These are phyloP conservation scores for Chaetoderma sp. DNA, from an alignment of 2,888 invertebrate genomes.

Conservation along the genomic window DNA sequence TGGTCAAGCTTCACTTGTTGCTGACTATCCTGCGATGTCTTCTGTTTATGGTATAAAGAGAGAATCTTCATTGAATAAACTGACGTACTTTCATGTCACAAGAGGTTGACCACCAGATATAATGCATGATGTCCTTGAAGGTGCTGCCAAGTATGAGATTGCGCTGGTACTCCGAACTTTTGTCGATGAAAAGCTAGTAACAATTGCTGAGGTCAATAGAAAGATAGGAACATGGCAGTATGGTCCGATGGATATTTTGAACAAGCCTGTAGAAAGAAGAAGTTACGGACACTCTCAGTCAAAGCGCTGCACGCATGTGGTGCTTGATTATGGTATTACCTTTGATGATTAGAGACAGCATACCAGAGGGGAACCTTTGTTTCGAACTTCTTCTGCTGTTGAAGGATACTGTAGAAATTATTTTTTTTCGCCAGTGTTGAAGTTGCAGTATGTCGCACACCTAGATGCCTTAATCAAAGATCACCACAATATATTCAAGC, in stretches of 20 bases:
- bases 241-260: slow-evolving; percentile 12
- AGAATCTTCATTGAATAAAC: slow-evolving; percentile 4
- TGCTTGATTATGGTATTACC: slow-evolving; percentile 11
- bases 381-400: slow-evolving; percentile 14
- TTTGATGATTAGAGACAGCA: slow-evolving; percentile 6
- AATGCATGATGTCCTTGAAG: slow-evolving; percentile 24
- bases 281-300: not conserved
- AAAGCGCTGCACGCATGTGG: slow-evolving; percentile 18
- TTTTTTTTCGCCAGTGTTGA: slow-evolving; percentile 12
- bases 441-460: not conserved
- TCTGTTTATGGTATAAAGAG: slow-evolving; percentile 5
- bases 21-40: not conserved
- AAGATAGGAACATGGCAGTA: slow-evolving; percentile 6
- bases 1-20: not conserved
- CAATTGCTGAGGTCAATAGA: slow-evolving; percentile 4
- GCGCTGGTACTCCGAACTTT: not conserved
- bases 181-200: slow-evolving; percentile 2
- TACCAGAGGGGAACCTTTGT: not conserved
- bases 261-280: not conserved
- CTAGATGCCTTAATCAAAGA: slow-evolving; percentile 11
- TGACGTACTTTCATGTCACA: slow-evolving; percentile 4
- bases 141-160: slow-evolving; percentile 4
- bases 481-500: slow-evolving; percentile 4
- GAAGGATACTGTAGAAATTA: slow-evolving; percentile 13
- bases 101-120: slow-evolving; percentile 4